Percentiles rank a stretch among this genome's conserved stretches.
These are phyloP conservation scores for Crax fasciolata DNA, from an alignment of 2,797 vertebrate species.

Conservation along the genomic window DNA sequence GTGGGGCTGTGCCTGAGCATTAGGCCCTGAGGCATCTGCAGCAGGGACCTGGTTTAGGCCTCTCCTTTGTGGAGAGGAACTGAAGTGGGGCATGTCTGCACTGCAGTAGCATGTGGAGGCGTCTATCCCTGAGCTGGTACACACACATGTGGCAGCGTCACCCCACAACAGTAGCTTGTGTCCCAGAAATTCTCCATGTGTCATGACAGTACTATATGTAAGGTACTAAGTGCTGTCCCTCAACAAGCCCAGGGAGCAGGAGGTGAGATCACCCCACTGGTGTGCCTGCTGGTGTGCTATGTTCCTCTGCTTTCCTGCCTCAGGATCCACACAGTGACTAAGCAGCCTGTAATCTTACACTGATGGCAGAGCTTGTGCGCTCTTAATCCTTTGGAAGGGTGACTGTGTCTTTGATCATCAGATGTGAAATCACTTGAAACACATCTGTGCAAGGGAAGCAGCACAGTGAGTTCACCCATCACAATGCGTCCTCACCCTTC, in stretches of 20 bases:
- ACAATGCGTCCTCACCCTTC: background rate
- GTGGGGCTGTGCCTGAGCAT: background rate
- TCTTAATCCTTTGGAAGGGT: background rate
- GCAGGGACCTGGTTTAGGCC: background rate
- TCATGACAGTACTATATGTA: background rate
- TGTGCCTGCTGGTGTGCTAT: background rate
- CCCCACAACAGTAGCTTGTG: background rate
- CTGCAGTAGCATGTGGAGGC: background rate
- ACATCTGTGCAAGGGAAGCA: background rate
- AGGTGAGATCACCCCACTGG: accelerated
- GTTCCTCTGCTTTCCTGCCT: background rate
- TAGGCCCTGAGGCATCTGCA: background rate
- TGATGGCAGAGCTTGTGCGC: background rate
- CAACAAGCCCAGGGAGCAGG: background rate
- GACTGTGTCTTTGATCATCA: background rate
- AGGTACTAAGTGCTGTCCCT: background rate
- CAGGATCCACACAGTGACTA: background rate
- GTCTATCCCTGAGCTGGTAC: accelerated
- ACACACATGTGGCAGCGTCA: background rate
- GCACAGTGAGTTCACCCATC: background rate
- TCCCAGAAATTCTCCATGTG: background rate
- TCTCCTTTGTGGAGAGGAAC: background rate
- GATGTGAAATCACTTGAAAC: background rate
- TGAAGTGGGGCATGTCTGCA: accelerated
- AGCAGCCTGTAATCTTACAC: background rate